Evolutionary conservation across 2,113 vertebrate genomes (phyloP).

Genomic region (Atractosteus spatula): DNA sequence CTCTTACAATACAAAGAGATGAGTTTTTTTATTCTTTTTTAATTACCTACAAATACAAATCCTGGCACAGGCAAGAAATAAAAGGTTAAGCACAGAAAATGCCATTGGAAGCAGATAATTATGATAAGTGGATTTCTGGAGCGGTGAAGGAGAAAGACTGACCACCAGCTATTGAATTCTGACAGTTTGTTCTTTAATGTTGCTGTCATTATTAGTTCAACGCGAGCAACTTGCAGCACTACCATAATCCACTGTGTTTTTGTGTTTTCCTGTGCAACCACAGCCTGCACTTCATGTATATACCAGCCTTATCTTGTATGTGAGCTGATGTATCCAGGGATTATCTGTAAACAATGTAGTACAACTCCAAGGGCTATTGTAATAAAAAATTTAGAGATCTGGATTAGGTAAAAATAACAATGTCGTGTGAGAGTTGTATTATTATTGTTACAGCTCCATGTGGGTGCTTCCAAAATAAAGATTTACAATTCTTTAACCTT

Average conservation of each 20-base stretch:
- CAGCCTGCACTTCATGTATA: neutral
- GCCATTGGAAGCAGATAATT: conserved; percentile 8
- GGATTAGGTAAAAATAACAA: conserved; percentile 29
- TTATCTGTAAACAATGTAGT: conserved; percentile 55
- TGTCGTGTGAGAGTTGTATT: neutral
- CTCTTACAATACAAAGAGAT: neutral
- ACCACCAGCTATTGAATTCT: conserved; percentile 8
- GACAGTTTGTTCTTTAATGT: conserved; percentile 18
- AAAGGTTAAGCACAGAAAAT: conserved; percentile 10
- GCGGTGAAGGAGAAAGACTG: conserved; percentile 15
- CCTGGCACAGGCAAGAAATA: neutral
- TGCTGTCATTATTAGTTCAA: conserved; percentile 11
- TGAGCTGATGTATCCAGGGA: conserved; percentile 44
- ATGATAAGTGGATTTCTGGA: conserved; percentile 1
- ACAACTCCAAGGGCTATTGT: conserved; percentile 53
- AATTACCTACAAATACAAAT: conserved; percentile 6
- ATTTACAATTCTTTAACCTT: conserved; percentile 81
- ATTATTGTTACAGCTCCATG: conserved; percentile 59
- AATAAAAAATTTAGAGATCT: conserved; percentile 59
- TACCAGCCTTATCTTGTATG: conserved; percentile 4
- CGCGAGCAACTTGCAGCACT: neutral
- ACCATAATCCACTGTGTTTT: conserved; percentile 6
- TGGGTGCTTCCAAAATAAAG: conserved; percentile 80
- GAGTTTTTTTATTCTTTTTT: neutral
- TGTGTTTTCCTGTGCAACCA: conserved; percentile 1